These are phyloP conservation scores for Brienomyrus brachyistius DNA, from an alignment of 2,113 vertebrate genomes.

Conservation along the genomic window DNA sequence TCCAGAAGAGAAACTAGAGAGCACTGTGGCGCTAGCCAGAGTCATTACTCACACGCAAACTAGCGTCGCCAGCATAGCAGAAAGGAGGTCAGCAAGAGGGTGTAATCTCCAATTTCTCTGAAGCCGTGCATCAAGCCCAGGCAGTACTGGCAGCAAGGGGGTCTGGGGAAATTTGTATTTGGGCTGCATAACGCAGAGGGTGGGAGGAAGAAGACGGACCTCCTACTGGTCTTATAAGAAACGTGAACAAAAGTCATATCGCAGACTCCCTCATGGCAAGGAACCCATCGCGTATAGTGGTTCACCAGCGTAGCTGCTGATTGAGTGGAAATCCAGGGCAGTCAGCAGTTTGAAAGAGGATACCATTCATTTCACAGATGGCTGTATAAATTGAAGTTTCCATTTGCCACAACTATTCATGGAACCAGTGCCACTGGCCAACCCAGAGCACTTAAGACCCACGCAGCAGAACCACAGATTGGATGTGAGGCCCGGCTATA, in stretches of 20 bases:
- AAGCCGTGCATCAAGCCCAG: not conserved
- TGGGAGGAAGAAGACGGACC: not conserved
- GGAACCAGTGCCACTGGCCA: not conserved
- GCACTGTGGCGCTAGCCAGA: not conserved
- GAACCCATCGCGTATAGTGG: not conserved
- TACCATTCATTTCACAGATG: conserved; percentile 7
- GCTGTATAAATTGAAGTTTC: not conserved
- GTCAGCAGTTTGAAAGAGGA: conserved; percentile 2
- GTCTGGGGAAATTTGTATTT: not conserved
- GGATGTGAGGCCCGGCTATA: not conserved
- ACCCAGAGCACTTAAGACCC: not conserved
- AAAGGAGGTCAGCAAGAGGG: not conserved
- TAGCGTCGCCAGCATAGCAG: not conserved
- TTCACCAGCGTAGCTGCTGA: not conserved
- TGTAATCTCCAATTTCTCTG: not conserved
- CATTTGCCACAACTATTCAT: conserved; percentile 2
- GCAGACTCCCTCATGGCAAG: not conserved
- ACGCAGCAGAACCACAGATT: not conserved
- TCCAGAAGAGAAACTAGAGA: not conserved
- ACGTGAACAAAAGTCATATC: not conserved
- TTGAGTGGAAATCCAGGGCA: not conserved
- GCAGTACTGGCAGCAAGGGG: not conserved
- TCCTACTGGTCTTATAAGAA: not conserved
- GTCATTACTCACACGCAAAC: not conserved
- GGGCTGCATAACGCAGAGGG: not conserved